Evolutionary conservation across 2,797 vertebrate genomes (phyloP).

Genomic region (Morelia viridis): DNA sequence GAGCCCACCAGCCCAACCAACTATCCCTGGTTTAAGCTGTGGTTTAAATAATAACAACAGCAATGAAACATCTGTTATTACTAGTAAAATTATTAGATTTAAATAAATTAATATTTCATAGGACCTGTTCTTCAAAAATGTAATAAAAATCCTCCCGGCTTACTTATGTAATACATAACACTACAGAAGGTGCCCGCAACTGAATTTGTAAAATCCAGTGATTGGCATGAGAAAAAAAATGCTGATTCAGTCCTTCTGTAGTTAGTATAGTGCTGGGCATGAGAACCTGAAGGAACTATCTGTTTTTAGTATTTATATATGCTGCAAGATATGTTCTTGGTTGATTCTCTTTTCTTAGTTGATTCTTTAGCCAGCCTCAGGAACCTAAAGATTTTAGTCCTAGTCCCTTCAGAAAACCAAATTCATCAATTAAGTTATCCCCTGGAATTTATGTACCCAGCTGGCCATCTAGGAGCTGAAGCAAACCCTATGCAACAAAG

Average conservation of each 20-base stretch:
- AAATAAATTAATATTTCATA: background rate
- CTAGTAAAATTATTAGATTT: background rate
- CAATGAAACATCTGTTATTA: background rate
- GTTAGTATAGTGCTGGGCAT: background rate
- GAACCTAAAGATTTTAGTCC: conserved; percentile 35
- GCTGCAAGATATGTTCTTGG: conserved; percentile 4
- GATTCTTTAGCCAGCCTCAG: background rate
- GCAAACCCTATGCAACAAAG: conserved; percentile 2
- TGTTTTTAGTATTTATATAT: conserved; percentile 7
- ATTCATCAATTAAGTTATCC: conserved; percentile 33
- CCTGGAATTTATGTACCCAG: conserved; percentile 38
- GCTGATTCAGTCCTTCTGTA: background rate
- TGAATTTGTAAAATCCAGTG: background rate
- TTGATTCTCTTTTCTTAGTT: conserved; percentile 22
- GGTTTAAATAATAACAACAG: background rate
- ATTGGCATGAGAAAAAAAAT: background rate
- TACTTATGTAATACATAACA: background rate
- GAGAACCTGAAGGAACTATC: conserved; percentile 20
- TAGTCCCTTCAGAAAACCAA: conserved; percentile 21
- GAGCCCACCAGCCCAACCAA: background rate
- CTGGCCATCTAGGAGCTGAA: conserved; percentile 21
- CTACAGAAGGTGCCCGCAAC: background rate
- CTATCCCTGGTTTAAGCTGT: background rate
- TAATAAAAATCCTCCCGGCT: background rate
- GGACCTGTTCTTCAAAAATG: background rate